These are phyloP conservation scores for Hycleus cichorii DNA, from an alignment of 1,140 invertebrate genomes.

Conservation along the genomic window DNA sequence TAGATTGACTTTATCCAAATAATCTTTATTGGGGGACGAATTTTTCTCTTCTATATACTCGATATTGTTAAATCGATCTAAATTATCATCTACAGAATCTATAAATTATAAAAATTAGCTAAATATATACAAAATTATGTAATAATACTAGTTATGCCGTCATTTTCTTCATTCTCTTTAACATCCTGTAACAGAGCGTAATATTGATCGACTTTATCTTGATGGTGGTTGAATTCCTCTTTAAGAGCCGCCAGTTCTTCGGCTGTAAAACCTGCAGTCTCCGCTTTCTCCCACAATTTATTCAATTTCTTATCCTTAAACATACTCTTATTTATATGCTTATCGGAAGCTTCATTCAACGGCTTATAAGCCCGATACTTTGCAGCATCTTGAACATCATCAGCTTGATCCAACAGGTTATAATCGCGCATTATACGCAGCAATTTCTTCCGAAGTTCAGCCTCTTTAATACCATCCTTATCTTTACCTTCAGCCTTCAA, in stretches of 20 bases:
- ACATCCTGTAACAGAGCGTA: constrained; percentile 68
- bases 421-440: constrained; percentile 76
- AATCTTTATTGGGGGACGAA: constrained; percentile 48
- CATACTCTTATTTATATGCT: constrained; percentile 62
- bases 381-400: constrained; percentile 54
- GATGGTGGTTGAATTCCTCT: constrained; percentile 86
- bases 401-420: constrained; percentile 72
- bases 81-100: constrained; percentile 47
- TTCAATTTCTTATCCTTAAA: constrained; percentile 89
- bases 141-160: constrained; percentile 50
- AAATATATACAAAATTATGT: constrained; percentile 4
- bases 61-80: constrained; percentile 49
- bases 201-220: constrained; percentile 88
- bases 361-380: constrained; percentile 38
- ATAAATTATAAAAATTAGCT: constrained; percentile 14
- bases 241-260: constrained; percentile 76
- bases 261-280: constrained; percentile 72
- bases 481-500: constrained; percentile 74
- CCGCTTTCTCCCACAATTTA: constrained; percentile 83
- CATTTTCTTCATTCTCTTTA: constrained; percentile 47
- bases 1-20: constrained; percentile 57
- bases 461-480: constrained; percentile 78
- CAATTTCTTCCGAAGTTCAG: constrained; percentile 70
- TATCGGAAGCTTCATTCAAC: constrained; percentile 51
- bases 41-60: constrained; percentile 58